These are phyloP conservation scores for Electrophaes corylata DNA, from an alignment of 2,888 invertebrate genomes.

Conservation along the genomic window DNA sequence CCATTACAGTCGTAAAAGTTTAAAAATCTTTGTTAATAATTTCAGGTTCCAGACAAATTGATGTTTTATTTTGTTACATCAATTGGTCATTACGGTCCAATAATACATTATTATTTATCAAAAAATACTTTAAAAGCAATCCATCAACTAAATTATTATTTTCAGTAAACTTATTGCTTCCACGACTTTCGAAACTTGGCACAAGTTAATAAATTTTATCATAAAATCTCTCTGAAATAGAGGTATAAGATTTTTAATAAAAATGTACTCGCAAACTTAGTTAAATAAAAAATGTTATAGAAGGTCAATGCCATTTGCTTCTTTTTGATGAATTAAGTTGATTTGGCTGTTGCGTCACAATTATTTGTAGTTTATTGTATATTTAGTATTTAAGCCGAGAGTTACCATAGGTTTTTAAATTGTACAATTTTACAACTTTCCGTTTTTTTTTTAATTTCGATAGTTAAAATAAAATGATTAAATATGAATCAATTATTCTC, in stretches of 20 bases:
- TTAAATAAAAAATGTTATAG: constrained; percentile 31
- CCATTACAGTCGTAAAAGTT: constrained; percentile 13
- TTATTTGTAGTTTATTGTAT: constrained; percentile 49
- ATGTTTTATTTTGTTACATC: constrained; percentile 13
- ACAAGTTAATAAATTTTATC: neutral
- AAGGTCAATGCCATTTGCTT: constrained; percentile 60
- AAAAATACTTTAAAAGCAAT: constrained; percentile 12
- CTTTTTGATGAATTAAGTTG: constrained; percentile 35
- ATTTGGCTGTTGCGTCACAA: constrained; percentile 44
- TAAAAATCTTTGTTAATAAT: constrained; percentile 1
- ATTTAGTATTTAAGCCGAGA: constrained; percentile 66
- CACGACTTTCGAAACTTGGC: constrained; percentile 14
- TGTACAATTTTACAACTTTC: constrained; percentile 62
- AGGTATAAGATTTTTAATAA: neutral
- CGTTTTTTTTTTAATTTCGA: constrained; percentile 9
- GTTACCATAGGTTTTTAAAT: constrained; percentile 72
- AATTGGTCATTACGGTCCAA: constrained; percentile 9
- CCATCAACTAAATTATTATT: constrained; percentile 22
- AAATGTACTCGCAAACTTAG: constrained; percentile 48
- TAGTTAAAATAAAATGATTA: neutral
- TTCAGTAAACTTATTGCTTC: constrained; percentile 3
- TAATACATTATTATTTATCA: constrained; percentile 7
- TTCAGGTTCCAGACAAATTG: constrained; percentile 8
- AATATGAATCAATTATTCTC: neutral
- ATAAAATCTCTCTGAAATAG: neutral